Conservation (phyloP, 2,888 invertebrate genomes). For the Philopedon plagiatum region DNA sequence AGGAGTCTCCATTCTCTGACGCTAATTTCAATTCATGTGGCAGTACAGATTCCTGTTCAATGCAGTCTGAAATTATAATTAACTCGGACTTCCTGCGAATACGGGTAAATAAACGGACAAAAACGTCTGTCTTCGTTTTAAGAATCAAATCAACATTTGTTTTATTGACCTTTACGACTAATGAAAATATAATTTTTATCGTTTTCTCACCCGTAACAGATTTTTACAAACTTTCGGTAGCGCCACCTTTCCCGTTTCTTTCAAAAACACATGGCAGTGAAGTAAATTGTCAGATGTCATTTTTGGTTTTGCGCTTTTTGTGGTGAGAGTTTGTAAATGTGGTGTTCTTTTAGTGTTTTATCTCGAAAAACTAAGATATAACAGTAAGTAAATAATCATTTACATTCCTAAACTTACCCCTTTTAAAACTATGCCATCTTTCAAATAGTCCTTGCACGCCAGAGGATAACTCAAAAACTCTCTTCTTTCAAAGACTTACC, state of each 20-base stretch:
- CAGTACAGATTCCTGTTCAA: too few species aligned
- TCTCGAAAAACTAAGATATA: constrained; percentile 64
- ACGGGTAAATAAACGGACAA: too few species aligned
- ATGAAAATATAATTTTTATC: too few species aligned
- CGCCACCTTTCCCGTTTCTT: not conserved
- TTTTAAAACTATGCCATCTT: not conserved
- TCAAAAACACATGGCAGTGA: constrained; percentile 16
- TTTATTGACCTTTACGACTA: too few species aligned
- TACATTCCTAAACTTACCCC: not conserved
- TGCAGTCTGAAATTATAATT: too few species aligned
- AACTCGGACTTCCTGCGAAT: too few species aligned
- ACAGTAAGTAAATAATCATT: constrained; percentile 58
- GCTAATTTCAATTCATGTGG: too few species aligned
- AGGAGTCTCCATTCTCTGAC: too few species aligned
- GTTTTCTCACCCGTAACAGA: not conserved
- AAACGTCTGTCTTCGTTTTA: too few species aligned
- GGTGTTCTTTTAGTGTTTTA: constrained; percentile 73
- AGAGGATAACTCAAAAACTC: not conserved
- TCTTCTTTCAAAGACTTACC: constrained; percentile 20
- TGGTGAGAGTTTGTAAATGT: constrained; percentile 66
- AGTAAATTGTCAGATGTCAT: constrained; percentile 53
- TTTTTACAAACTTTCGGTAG: not conserved
- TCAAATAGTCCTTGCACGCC: not conserved
- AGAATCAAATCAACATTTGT: too few species aligned
- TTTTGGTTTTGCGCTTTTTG: constrained; percentile 68